Evolutionary conservation across 2,888 invertebrate genomes (phyloP).

Genomic region (Cistogaster globosa): DNA sequence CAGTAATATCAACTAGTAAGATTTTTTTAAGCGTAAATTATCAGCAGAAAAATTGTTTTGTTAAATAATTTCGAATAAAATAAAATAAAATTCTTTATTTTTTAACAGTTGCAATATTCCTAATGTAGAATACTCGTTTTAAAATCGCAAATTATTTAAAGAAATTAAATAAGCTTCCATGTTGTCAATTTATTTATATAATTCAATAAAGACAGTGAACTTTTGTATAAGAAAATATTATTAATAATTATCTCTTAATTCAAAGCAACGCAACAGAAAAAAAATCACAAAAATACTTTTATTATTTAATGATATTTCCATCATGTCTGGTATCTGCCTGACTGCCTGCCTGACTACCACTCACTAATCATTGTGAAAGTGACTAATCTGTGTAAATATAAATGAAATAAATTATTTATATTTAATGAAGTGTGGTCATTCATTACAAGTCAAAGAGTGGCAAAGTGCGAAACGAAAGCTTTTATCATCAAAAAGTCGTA

Average conservation of each 20-base stretch:
- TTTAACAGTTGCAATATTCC: not conserved
- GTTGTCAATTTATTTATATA: not conserved
- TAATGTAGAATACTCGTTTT: not conserved
- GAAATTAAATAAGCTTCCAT: not conserved
- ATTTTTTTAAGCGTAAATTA: too few relatives aligned
- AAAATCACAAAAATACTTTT: not conserved
- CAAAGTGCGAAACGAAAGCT: not conserved
- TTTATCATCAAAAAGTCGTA: not conserved
- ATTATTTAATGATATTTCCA: slow-evolving; percentile 38
- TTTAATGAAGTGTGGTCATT: slow-evolving; percentile 17
- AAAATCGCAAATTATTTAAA: not conserved
- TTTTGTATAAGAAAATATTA: too few relatives aligned
- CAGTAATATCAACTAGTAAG: too few relatives aligned
- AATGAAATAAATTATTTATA: slow-evolving; percentile 36
- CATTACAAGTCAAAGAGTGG: not conserved
- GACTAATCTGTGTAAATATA: slow-evolving; percentile 29
- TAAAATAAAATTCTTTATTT: too few relatives aligned
- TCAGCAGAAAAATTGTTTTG: too few relatives aligned
- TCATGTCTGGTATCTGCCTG: slow-evolving; percentile 11
- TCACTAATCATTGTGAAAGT: slow-evolving; percentile 31
- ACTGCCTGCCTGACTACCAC: slow-evolving; percentile 16
- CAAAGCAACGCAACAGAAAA: not conserved
- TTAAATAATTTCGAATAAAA: too few relatives aligned
- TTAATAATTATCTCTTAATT: slow-evolving; percentile 8
- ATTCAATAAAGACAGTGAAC: slow-evolving; percentile 1